Percentiles rank a stretch among this genome's conserved stretches.
Conservation (phyloP, 2,797 vertebrate genomes). For the Rallus crepitans region DNA sequence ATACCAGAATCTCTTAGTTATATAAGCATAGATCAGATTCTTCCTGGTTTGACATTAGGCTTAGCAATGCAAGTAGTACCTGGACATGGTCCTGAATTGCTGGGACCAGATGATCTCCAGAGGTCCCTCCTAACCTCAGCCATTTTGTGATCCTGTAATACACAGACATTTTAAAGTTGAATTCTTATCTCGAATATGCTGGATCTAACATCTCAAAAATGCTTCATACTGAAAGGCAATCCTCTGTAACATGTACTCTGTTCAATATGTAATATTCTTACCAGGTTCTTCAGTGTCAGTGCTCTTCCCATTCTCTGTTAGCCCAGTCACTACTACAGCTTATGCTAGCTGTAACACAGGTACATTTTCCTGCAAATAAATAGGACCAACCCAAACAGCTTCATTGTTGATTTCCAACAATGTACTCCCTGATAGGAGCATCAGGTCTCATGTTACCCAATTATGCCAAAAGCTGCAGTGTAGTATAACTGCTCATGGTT, state of each 20-base stretch:
- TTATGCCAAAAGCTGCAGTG: conserved; percentile 23
- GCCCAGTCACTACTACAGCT: conserved; percentile 89
- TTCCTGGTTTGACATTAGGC: background rate
- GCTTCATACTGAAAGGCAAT: background rate
- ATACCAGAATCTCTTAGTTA: background rate
- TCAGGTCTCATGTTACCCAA: background rate
- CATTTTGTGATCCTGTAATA: background rate
- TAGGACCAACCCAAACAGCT: conserved; percentile 80
- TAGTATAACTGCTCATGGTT: conserved; percentile 17
- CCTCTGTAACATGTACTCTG: conserved; percentile 56
- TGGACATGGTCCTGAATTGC: background rate
- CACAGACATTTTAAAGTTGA: background rate
- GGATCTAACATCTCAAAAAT: background rate
- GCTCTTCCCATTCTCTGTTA: conserved; percentile 91
- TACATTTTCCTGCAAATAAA: conserved; percentile 82
- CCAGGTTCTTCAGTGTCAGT: conserved; percentile 80
- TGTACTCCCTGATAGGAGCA: conserved; percentile 83
- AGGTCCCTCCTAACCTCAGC: background rate
- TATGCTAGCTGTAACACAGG: conserved; percentile 93
- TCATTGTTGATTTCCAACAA: conserved; percentile 92
- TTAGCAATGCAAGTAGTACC: background rate
- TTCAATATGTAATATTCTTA: conserved; percentile 83
- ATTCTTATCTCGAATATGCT: background rate
- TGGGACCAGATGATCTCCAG: background rate
- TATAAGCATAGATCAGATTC: background rate